Conservation (phyloP, 92 coral and sea anemone genomes). For the Muricea muricata region DNA sequence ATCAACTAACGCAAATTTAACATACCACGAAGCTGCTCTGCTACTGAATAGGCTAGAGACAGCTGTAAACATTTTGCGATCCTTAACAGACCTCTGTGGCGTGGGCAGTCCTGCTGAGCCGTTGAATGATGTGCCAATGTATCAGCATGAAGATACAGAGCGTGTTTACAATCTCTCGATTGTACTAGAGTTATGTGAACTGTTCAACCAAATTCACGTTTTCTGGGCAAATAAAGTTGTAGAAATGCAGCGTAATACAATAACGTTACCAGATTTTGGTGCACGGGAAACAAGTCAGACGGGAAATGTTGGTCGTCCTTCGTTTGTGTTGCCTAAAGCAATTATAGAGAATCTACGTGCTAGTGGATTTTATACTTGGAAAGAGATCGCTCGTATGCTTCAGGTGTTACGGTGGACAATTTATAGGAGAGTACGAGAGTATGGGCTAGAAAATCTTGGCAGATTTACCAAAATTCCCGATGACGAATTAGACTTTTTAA, state of each 20-base stretch:
- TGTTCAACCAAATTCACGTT: constrained; percentile 29
- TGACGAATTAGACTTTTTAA: constrained; percentile 14
- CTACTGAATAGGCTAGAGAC: constrained; percentile 43
- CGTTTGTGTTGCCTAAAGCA: constrained; percentile 14
- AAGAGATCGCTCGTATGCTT: constrained; percentile 23
- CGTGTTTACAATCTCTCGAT: no score
- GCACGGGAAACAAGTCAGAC: constrained; percentile 6
- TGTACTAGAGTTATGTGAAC: background rate
- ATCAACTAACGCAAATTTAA: background rate
- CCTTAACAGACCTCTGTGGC: constrained; percentile 14
- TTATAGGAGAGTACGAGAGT: constrained; percentile 19
- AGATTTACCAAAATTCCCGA: constrained; percentile 19
- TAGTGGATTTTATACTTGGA: constrained; percentile 32
- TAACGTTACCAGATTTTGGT: constrained; percentile 38
- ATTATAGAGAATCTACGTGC: constrained; percentile 21
- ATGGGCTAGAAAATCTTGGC: constrained; percentile 22
- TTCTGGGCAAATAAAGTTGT: constrained; percentile 33
- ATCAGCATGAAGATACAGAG: constrained; percentile 8
- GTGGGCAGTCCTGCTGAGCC: background rate
- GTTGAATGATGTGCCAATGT: background rate
- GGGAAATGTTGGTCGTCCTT: constrained; percentile 25
- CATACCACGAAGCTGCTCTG: constrained; percentile 48
- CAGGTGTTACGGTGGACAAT: constrained; percentile 37
- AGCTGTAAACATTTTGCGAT: constrained; percentile 31
- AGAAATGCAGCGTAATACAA: constrained; percentile 24